Percentiles rank a stretch among this genome's conserved stretches.
phyloP scores from a whole-genome alignment of 1,140 invertebrate genomes.

The Hetaerina americana region DNA sequence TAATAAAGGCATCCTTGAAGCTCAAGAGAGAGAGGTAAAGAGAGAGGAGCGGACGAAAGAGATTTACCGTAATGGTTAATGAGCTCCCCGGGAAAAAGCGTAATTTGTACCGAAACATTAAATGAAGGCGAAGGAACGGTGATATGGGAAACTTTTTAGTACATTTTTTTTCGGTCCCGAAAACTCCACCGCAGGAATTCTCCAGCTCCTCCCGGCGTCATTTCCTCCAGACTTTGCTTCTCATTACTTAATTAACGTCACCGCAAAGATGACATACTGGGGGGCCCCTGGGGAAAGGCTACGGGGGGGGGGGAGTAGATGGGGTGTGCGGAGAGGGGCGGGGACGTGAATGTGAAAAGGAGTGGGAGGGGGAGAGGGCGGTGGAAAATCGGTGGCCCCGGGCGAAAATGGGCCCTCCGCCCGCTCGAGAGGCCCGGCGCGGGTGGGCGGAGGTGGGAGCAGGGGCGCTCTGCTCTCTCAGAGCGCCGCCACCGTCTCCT shows the following conservation, averaged over 20 bases:
- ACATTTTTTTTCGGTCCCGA: too few species aligned
- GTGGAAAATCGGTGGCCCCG: too few species aligned
- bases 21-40: too few species aligned
- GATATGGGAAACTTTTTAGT: not conserved
- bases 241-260: not conserved
- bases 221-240: too few species aligned
- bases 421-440: not conserved
- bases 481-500: not conserved
- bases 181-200: not conserved
- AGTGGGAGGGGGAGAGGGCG: too few species aligned
- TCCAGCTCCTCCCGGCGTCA: not conserved
- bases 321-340: too few species aligned
- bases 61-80: not conserved
- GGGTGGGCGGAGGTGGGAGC: too few species aligned
- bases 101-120: not conserved
- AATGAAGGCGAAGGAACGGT: not conserved
- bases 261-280: not conserved
- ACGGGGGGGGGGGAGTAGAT: too few species aligned
- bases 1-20: not conserved
- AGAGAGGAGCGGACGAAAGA: too few species aligned
- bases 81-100: not conserved
- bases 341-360: too few species aligned
- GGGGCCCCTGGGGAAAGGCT: too few species aligned
- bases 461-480: too few species aligned
- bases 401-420: not conserved